A percentile compares a stretch with the other conserved stretches of the same genome.
phyloP scores from a whole-genome alignment of 2,888 invertebrate genomes.

The Brachyptera risi region DNA sequence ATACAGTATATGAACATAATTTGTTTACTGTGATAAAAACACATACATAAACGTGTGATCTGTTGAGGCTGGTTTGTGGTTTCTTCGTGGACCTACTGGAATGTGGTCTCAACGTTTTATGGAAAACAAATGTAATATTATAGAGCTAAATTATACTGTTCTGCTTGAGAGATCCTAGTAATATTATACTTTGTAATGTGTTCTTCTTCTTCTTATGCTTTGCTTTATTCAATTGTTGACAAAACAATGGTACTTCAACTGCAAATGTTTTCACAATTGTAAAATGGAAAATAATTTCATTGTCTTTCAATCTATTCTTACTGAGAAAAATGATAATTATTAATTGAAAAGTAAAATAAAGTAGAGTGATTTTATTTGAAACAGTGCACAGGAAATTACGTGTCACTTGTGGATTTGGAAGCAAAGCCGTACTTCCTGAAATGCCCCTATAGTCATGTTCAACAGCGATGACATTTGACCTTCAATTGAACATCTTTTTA shows the following conservation, averaged over 20 bases:
- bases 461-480: too few relatives aligned
- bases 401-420: too few relatives aligned
- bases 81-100: constrained; percentile 9
- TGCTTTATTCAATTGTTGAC: background rate
- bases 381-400: too few relatives aligned
- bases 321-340: too few relatives aligned
- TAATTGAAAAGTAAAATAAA: too few relatives aligned
- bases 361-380: too few relatives aligned
- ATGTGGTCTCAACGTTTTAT: constrained; percentile 13
- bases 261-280: background rate
- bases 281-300: background rate
- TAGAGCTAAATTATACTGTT: constrained; percentile 8
- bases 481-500: too few relatives aligned
- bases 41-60: constrained; percentile 1
- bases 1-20: too few relatives aligned
- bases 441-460: too few relatives aligned
- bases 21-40: background rate
- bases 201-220: background rate
- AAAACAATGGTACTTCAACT: background rate
- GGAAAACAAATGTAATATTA: constrained; percentile 2
- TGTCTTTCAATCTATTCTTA: background rate
- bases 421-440: too few relatives aligned
- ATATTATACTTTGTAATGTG: constrained; percentile 14
- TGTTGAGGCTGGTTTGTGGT: constrained; percentile 5
- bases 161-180: constrained; percentile 1